Conservation (phyloP, 1,140 invertebrate species). For the Sweltsa coloradensis region DNA sequence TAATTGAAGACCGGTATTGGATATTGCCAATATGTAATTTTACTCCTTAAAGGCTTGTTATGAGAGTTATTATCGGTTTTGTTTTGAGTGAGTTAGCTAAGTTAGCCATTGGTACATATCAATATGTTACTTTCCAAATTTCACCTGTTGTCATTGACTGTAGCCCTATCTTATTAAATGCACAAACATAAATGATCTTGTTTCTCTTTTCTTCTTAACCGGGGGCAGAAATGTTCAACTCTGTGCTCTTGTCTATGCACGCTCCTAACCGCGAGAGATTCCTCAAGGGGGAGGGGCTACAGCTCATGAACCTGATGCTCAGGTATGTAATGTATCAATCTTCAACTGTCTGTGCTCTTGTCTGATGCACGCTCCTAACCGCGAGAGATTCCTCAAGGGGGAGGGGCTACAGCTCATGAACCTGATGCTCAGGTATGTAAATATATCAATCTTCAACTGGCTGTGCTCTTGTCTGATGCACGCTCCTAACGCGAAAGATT, state of each 20-base stretch:
- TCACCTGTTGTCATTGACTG: too few species aligned
- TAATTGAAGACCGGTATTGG: too few species aligned
- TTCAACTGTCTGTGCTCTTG: constrained; percentile 93
- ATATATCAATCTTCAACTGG: constrained; percentile 10
- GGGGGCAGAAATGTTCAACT: too few species aligned
- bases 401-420: constrained; percentile 95
- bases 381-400: constrained; percentile 83
- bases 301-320: constrained; percentile 95
- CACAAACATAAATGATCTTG: too few species aligned
- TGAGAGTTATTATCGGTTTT: too few species aligned
- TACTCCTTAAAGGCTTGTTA: too few species aligned
- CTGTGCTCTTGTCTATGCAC: constrained; percentile 89
- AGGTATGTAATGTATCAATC: constrained; percentile 60
- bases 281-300: constrained; percentile 85
- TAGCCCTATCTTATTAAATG: too few species aligned
- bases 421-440: constrained; percentile 74
- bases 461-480: neutral
- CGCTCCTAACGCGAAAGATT: constrained; percentile 3
- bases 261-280: constrained; percentile 83
- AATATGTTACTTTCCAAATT: too few species aligned
- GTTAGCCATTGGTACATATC: too few species aligned
- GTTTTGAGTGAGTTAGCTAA: too few species aligned
- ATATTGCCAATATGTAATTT: too few species aligned
- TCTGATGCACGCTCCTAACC: constrained; percentile 75
- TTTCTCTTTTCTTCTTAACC: too few species aligned